Percentiles rank a stretch among this genome's conserved stretches.
These are phyloP conservation scores for Bergia puertoricense DNA, from an alignment of 92 coral and sea anemone species.

Conservation along the genomic window DNA sequence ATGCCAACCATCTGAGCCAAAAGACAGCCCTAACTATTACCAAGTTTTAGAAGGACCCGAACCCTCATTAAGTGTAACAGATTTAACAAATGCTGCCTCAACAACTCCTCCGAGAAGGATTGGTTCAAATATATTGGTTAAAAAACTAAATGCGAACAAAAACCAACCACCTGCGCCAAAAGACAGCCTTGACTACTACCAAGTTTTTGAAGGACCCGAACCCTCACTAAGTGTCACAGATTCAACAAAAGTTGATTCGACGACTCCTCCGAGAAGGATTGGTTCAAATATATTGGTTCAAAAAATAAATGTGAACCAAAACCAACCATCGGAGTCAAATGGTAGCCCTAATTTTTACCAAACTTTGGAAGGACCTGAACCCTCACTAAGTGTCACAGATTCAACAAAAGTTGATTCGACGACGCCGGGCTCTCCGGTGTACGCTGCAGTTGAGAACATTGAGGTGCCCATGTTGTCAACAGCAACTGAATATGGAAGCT, in stretches of 20 bases:
- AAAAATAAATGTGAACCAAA: not conserved
- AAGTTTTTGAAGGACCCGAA: not conserved
- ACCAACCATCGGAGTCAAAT: not conserved
- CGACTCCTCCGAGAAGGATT: not conserved
- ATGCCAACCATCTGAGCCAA: not conserved
- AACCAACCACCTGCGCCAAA: not conserved
- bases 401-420: not conserved
- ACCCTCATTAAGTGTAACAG: not conserved
- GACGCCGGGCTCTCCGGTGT: not conserved
- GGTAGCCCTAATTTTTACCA: not conserved
- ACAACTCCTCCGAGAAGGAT: not conserved
- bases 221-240: not conserved
- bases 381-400: not conserved
- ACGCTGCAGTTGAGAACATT: not conserved
- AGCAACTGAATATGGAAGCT: not conserved
- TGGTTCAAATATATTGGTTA: not conserved
- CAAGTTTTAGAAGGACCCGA: constrained; percentile 19
- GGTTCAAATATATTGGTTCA: not conserved
- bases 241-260: too few species aligned
- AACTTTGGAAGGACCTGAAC: not conserved
- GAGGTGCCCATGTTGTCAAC: not conserved
- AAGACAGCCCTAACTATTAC: not conserved
- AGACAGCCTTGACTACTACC: not conserved
- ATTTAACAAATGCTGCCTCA: not conserved
- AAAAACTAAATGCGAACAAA: not conserved